Percentiles rank a stretch among this genome's conserved stretches.
These are phyloP conservation scores for Taxidea taxus DNA, from an alignment of 2,113 vertebrate species.

Conservation along the genomic window DNA sequence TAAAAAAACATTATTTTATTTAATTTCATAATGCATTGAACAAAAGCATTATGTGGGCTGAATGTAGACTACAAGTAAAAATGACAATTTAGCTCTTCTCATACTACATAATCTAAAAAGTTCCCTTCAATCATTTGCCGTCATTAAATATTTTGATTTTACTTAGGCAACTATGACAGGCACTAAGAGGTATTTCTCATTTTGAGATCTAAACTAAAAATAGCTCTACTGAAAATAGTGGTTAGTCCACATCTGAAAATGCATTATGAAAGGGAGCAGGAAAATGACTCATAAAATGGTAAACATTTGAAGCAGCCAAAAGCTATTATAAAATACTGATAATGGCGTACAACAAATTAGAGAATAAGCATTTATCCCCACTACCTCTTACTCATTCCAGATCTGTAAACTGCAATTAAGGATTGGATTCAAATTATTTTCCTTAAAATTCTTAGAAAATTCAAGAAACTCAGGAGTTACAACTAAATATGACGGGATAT, in stretches of 20 bases:
- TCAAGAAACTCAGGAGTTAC: not conserved
- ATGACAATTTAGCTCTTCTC: not conserved
- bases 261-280: constrained; percentile 15
- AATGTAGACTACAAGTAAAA: constrained; percentile 1
- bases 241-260: not conserved
- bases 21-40: not conserved
- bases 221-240: not conserved
- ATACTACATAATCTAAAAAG: not conserved
- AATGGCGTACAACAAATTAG: not conserved
- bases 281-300: constrained; percentile 23
- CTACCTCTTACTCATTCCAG: not conserved
- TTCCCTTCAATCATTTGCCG: not conserved
- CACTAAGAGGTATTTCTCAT: not conserved
- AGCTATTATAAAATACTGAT: not conserved
- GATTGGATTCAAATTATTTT: not conserved
- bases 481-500: not conserved
- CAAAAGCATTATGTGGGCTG: not conserved
- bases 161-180: not conserved
- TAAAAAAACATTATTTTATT: not conserved
- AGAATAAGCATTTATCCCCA: not conserved
- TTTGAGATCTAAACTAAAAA: not conserved
- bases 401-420: not conserved
- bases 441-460: not conserved
- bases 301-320: not conserved
- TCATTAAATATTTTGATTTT: constrained; percentile 21